Evolutionary conservation across 1,140 invertebrate species (phyloP).

Genomic region (Geopemphigus sp.): DNA sequence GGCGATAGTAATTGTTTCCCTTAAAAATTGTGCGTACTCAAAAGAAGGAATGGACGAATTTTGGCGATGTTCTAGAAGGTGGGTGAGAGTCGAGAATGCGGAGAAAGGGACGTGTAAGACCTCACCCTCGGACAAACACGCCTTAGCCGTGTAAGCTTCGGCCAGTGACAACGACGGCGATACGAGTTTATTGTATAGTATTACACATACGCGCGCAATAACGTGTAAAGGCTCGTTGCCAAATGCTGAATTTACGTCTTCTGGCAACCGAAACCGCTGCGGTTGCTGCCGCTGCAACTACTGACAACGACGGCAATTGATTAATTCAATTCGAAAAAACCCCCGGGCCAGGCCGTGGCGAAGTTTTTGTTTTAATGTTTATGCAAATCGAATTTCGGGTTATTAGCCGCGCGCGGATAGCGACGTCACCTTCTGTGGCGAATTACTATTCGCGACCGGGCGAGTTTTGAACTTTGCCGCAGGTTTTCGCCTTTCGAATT

Average conservation of each 20-base stretch:
- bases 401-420: conserved; percentile 15
- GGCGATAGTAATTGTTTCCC: too few species aligned
- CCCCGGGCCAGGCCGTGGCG: not conserved
- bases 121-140: conserved; percentile 30
- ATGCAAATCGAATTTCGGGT: conserved; percentile 38
- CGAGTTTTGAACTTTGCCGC: conserved; percentile 40
- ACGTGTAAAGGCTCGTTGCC: conserved; percentile 37
- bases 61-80: not conserved
- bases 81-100: not conserved
- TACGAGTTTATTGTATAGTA: not conserved
- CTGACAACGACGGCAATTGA: not conserved
- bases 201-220: not conserved
- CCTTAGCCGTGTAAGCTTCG: conserved; percentile 29
- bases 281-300: not conserved
- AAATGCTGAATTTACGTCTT: conserved; percentile 24
- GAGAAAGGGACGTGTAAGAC: not conserved
- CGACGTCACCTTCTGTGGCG: conserved; percentile 17
- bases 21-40: too few species aligned
- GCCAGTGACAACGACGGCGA: conserved; percentile 2
- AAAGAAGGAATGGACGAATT: not conserved
- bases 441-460: conserved; percentile 22
- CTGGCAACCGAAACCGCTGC: not conserved
- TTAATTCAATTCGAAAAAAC: conserved; percentile 37
- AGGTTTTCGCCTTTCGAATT: conserved; percentile 30
- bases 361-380: conserved; percentile 47